Evolutionary conservation across 1,140 invertebrate species (phyloP), one percentile per base, ranked within the genome.

Genomic region (Scaptodrosophila lebanonensis): DNA sequence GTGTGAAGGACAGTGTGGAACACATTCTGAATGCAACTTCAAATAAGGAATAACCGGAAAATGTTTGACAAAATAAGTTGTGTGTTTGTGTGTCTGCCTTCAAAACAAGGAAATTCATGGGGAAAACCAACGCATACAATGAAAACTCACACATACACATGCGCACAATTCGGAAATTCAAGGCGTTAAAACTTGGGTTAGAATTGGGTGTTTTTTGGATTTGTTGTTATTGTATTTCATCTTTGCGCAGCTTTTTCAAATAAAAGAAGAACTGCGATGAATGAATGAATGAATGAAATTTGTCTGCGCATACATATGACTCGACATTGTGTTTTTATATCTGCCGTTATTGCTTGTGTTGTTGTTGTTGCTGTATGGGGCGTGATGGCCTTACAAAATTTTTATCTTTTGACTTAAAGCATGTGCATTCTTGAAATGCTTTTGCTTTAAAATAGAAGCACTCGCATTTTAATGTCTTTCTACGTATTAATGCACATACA

Each of bases 21-120:
- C n/a, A n/a, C 52, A 32, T 57, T 57, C 20, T 45, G 27, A 51
- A 38, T 77, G 73, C 73, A 77, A 66, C 61, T 66, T 70, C 58
- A 29, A 79, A 82, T 66, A 75, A 73, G 75, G 75, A 82, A 79
- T 82, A 79, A 79, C 75, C 75, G 75, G 75, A 79, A 63, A 75
- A 64, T 69, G 61, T 62, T 79, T 82, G 69, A 69, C 73, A 69
- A 79, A 68, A 76, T 76, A 47, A 76, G 43, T 52, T n/a, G 9
- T 54, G 25, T 54, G 40, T 65, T 57, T 63, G 59, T 44, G 45
- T 36, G 42, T 59, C 44, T 47, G 48, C 35, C 57, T n/a, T n/a
- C 52, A 58, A 61, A 58, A 45, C 43, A 60, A 48, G 62, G 13
- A 44, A 57, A 40, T 30, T 40, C 39, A 47, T 52, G 49, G 42